Percentiles rank a stretch among this genome's conserved stretches.
phyloP scores from a whole-genome alignment of 2,888 invertebrate genomes.

The Agrotis puta region DNA sequence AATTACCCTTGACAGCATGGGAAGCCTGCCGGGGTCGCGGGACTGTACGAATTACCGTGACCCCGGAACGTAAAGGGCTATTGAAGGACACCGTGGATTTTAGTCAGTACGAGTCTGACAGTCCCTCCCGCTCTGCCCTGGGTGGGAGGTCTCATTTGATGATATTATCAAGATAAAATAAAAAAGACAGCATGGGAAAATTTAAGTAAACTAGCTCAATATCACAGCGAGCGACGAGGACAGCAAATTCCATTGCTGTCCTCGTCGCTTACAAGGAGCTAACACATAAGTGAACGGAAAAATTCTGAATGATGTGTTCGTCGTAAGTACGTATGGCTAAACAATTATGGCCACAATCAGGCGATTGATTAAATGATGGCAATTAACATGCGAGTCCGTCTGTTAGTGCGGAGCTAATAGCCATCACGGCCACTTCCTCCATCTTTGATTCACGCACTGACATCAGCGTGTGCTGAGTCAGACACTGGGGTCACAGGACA shows the following conservation, averaged over 20 bases:
- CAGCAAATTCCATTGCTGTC: too few species aligned
- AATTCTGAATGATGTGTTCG: conserved; percentile 33
- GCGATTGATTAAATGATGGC: conserved; percentile 48
- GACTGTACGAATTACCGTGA: too few species aligned
- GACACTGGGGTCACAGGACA: neutral
- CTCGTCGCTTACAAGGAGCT: neutral
- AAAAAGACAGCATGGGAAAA: neutral
- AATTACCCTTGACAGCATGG: too few species aligned
- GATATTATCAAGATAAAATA: too few species aligned
- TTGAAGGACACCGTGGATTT: too few species aligned
- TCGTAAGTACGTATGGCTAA: conserved; percentile 13
- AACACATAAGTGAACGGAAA: conserved; percentile 31
- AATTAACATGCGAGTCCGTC: conserved; percentile 42
- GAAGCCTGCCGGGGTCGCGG: too few species aligned
- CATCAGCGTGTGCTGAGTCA: conserved; percentile 33
- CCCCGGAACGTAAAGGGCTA: too few species aligned
- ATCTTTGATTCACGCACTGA: conserved; percentile 28
- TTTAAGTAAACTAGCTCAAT: neutral
- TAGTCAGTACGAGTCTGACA: too few species aligned
- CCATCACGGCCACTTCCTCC: conserved; percentile 40
- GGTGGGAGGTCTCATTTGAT: too few species aligned
- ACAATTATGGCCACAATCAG: conserved; percentile 37
- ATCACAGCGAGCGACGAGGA: neutral
- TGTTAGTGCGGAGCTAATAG: conserved; percentile 7
- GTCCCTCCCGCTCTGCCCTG: too few species aligned